Evolutionary conservation across 2,797 vertebrate genomes (phyloP).

Genomic region (Peromyscus eremicus): DNA sequence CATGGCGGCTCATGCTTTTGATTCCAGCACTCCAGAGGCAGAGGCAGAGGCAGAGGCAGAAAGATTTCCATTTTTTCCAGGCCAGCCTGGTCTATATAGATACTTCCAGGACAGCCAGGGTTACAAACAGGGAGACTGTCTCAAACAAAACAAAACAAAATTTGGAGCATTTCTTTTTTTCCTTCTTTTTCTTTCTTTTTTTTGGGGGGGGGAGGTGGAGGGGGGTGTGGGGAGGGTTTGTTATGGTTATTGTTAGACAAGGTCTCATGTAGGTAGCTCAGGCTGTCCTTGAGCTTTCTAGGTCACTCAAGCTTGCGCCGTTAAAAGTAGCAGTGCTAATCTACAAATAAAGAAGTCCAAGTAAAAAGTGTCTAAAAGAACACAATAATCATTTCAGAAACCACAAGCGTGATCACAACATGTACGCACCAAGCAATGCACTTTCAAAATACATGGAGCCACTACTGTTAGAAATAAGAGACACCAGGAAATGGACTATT

Average conservation of each 20-base stretch:
- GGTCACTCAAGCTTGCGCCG: background rate
- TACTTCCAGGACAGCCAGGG: background rate
- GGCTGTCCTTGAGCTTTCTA: background rate
- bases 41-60: background rate
- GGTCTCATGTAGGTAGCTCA: background rate
- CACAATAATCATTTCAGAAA: constrained; percentile 48
- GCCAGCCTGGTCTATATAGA: background rate
- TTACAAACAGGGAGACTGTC: background rate
- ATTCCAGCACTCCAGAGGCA: background rate
- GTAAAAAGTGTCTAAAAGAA: constrained; percentile 47
- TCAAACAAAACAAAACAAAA: background rate
- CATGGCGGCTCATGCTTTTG: background rate
- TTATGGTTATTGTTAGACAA: background rate
- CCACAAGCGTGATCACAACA: background rate
- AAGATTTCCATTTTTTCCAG: background rate
- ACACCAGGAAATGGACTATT: constrained; percentile 45
- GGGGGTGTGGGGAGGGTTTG: too few relatives aligned
- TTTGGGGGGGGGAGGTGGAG: too few relatives aligned
- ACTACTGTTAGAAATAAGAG: constrained; percentile 40
- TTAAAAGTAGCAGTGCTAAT: constrained; percentile 8
- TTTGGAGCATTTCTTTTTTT: background rate
- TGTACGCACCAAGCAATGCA: constrained; percentile 32
- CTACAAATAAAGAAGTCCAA: constrained; percentile 53
- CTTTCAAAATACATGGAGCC: constrained; percentile 50
- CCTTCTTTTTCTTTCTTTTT: background rate